Conservation (phyloP, 2,113 vertebrate species). For the Arizona elegans region DNA sequence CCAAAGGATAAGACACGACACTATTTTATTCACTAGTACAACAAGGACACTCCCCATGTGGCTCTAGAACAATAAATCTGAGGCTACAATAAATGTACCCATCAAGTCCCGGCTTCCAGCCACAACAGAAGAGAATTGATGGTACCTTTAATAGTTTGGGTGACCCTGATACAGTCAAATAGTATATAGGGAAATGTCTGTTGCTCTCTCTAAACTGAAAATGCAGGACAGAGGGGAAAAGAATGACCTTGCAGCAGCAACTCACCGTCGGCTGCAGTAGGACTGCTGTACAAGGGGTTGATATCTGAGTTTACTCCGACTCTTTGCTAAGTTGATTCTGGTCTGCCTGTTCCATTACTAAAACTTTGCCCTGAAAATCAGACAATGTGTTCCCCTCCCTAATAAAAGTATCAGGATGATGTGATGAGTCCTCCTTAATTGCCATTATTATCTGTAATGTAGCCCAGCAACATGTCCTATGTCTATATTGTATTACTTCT, state of each 20-base stretch:
- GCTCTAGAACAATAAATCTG: neutral
- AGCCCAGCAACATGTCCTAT: neutral
- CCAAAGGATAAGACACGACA: neutral
- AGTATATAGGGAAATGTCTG: neutral
- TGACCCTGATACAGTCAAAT: neutral
- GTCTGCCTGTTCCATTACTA: neutral
- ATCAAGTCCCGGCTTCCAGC: neutral
- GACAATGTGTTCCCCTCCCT: neutral
- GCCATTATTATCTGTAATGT: neutral
- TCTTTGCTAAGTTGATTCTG: neutral
- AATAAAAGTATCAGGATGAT: neutral
- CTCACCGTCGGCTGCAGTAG: neutral
- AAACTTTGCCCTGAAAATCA: neutral
- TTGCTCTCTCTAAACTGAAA: neutral
- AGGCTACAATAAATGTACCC: neutral
- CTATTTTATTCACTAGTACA: neutral
- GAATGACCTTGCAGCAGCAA: neutral
- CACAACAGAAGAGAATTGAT: neutral
- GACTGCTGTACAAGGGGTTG: neutral
- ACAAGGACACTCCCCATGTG: neutral
- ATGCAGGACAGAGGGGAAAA: neutral
- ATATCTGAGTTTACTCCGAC: neutral
- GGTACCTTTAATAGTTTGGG: neutral
- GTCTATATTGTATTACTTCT: neutral
- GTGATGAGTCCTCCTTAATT: neutral